Percentiles rank a stretch among this genome's conserved stretches.
Evolutionary conservation across 2,113 vertebrate genomes (phyloP).

Genomic region (Spilogale gracilis): DNA sequence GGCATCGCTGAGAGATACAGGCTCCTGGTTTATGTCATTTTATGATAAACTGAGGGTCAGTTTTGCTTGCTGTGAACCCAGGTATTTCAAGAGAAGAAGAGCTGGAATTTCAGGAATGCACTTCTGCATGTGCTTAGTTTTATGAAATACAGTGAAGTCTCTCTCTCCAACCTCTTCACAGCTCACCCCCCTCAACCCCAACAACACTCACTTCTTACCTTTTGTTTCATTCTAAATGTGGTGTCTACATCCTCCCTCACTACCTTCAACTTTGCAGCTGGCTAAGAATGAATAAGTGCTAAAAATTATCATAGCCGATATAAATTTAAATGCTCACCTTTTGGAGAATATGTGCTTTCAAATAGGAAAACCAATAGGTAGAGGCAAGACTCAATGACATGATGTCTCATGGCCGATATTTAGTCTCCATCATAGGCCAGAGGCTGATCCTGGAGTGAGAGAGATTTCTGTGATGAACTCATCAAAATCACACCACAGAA

Average conservation of each 20-base stretch:
- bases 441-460: background rate
- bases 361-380: background rate
- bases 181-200: rapidly evolving
- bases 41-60: slow-evolving; percentile 70
- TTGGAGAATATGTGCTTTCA: background rate
- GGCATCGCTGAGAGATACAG: background rate
- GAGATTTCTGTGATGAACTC: background rate
- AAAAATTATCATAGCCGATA: background rate
- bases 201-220: background rate
- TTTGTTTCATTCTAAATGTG: background rate
- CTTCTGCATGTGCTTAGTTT: background rate
- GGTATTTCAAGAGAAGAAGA: background rate
- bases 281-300: background rate
- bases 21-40: slow-evolving; percentile 42
- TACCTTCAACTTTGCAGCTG: background rate
- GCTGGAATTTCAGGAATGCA: slow-evolving; percentile 46
- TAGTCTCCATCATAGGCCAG: background rate
- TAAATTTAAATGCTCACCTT: background rate
- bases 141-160: background rate
- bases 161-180: background rate
- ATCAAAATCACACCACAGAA: background rate
- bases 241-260: background rate
- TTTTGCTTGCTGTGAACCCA: slow-evolving; percentile 59
- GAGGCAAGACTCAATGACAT: background rate
- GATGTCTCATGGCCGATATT: background rate